Percentiles rank a stretch among this genome's conserved stretches.
Conservation (phyloP, 92 coral and sea anemone species). For the Epizoanthus fatuus region DNA sequence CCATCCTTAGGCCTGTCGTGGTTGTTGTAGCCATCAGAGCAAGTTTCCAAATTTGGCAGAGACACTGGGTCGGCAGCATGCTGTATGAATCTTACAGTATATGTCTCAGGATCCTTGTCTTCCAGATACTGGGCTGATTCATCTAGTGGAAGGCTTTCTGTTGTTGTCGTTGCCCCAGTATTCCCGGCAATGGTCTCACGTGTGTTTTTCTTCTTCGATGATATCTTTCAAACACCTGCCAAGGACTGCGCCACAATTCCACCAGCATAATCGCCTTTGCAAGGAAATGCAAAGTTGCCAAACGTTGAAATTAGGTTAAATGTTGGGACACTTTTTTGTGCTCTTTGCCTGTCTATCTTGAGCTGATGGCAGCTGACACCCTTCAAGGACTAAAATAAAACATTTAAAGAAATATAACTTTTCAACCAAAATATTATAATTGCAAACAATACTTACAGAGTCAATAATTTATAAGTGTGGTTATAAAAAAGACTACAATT, state of each 20-base stretch:
- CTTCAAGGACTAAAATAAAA: conserved; percentile 43
- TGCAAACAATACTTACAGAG: not conserved
- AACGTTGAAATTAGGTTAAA: conserved; percentile 42
- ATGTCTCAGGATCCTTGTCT: not conserved
- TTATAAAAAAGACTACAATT: too few species aligned
- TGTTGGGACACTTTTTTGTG: not conserved
- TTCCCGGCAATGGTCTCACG: conserved; percentile 10
- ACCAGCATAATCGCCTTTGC: not conserved
- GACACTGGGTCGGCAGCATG: not conserved
- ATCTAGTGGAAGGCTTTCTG: not conserved
- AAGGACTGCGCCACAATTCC: conserved; percentile 49
- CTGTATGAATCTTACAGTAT: conserved; percentile 3
- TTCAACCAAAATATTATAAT: not conserved
- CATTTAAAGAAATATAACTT: not conserved
- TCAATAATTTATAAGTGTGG: too few species aligned
- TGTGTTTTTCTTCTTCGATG: conserved; percentile 27
- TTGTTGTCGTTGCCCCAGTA: conserved; percentile 46
- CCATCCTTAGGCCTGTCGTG: conserved; percentile 2
- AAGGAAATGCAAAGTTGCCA: conserved; percentile 33
- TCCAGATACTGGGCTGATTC: not conserved
- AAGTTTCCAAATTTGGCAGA: not conserved
- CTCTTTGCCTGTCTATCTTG: conserved; percentile 28
- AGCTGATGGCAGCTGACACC: conserved; percentile 45
- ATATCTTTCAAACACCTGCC: conserved; percentile 55
- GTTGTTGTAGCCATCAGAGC: not conserved